phyloP scores from a whole-genome alignment of 2,888 invertebrate species.

The Cremastinae sp. region DNA sequence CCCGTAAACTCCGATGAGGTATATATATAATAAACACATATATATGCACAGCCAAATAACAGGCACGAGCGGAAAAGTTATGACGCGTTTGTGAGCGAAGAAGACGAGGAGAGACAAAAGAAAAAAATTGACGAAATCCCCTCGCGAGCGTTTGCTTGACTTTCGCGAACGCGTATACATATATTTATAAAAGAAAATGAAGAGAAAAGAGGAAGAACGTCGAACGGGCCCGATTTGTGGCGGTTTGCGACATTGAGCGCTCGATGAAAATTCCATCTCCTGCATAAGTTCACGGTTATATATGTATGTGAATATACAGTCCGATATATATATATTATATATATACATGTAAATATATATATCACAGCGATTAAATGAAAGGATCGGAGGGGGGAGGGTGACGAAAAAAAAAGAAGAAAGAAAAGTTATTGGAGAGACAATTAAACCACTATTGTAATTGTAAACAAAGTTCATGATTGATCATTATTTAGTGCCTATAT shows the following conservation, averaged over 20 bases:
- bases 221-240: slow-evolving; percentile 57
- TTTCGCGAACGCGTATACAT: slow-evolving; percentile 71
- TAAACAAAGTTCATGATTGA: slow-evolving; percentile 53
- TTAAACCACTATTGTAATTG: slow-evolving; percentile 49
- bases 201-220: slow-evolving; percentile 64
- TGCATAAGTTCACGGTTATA: slow-evolving; percentile 50
- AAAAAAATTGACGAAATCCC: slow-evolving; percentile 55
- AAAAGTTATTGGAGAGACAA: slow-evolving; percentile 35
- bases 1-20: slow-evolving; percentile 42
- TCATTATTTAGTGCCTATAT: slow-evolving; percentile 58
- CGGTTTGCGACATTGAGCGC: slow-evolving; percentile 35
- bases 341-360: slow-evolving; percentile 38
- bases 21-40: too few species aligned
- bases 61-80: slow-evolving; percentile 13
- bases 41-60: slow-evolving; percentile 54
- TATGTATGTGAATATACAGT: slow-evolving; percentile 13
- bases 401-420: slow-evolving; percentile 24
- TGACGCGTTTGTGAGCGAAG: slow-evolving; percentile 27
- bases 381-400: slow-evolving; percentile 18
- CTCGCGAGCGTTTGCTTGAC: slow-evolving; percentile 68
- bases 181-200: slow-evolving; percentile 67
- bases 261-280: slow-evolving; percentile 50
- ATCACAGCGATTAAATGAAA: slow-evolving; percentile 40
- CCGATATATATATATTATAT: slow-evolving; percentile 21
- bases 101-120: slow-evolving; percentile 35